These are phyloP conservation scores for Rotaria socialis DNA, from an alignment of 2,888 invertebrate genomes.

Conservation along the genomic window DNA sequence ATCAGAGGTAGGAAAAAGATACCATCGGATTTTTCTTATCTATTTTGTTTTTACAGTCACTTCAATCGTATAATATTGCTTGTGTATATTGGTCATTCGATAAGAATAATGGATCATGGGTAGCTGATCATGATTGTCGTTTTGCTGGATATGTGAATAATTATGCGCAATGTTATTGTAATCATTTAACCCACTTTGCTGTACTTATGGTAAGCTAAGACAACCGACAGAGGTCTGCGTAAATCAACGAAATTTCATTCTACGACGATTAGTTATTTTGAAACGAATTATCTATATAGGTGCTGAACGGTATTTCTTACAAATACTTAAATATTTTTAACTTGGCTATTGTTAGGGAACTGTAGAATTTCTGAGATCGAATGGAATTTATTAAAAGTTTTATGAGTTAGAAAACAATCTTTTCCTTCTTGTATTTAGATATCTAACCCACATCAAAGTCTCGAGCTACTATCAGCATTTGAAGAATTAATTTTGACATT, in stretches of 20 bases:
- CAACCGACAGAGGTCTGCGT: no score
- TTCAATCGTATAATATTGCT: background rate
- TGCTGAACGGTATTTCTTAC: no score
- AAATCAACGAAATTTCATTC: no score
- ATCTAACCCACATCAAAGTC: background rate
- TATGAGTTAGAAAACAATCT: no score
- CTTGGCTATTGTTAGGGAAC: no score
- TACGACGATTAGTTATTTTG: no score
- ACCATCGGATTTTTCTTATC: background rate
- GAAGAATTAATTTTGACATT: background rate
- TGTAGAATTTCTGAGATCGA: no score
- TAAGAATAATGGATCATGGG: background rate
- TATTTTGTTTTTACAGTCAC: background rate
- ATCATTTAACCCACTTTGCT: background rate
- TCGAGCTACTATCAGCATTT: background rate
- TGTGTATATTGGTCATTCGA: conserved; percentile 18
- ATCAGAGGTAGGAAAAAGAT: background rate
- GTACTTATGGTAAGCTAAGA: background rate
- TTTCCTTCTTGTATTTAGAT: background rate
- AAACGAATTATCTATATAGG: no score
- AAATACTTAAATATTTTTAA: no score
- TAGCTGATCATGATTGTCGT: background rate
- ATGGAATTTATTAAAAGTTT: no score
- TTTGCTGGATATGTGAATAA: background rate
- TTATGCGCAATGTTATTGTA: background rate